Percentiles rank a stretch among this genome's conserved stretches.
phyloP scores from a whole-genome alignment of 92 coral and sea anemone genomes.

The Heliopora coerulea region DNA sequence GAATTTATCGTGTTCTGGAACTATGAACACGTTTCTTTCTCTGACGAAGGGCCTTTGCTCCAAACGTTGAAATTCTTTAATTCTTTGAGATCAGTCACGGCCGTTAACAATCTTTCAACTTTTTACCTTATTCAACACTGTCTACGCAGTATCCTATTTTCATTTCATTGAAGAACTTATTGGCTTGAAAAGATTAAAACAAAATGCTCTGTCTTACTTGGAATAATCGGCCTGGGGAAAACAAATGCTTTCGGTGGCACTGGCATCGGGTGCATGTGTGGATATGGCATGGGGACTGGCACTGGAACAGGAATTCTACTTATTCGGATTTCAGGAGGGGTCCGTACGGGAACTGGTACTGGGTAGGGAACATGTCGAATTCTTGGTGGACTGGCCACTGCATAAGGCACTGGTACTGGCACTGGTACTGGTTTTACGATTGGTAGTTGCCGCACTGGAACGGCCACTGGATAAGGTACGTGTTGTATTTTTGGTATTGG shows the following conservation, averaged over 20 bases:
- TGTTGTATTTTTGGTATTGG: constrained; percentile 32
- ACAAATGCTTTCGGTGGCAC: neutral
- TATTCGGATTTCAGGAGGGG: constrained; percentile 74
- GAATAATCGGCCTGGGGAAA: constrained; percentile 12
- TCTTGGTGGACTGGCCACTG: constrained; percentile 73
- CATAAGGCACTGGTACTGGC: constrained; percentile 63
- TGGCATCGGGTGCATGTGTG: neutral
- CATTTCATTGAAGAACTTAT: too few species aligned
- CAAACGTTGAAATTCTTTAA: too few species aligned
- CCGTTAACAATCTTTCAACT: too few species aligned
- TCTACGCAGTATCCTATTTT: too few species aligned
- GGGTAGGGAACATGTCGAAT: constrained; percentile 80
- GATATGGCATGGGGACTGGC: constrained; percentile 62
- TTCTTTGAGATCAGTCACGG: too few species aligned
- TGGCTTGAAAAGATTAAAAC: too few species aligned
- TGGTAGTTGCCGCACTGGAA: constrained; percentile 60
- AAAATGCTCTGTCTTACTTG: constrained; percentile 1
- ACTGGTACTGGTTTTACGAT: constrained; percentile 41
- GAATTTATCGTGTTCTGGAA: too few species aligned
- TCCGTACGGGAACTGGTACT: constrained; percentile 69
- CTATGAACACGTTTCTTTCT: too few species aligned
- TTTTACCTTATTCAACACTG: too few species aligned
- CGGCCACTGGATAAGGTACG: constrained; percentile 45
- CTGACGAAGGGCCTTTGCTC: too few species aligned
- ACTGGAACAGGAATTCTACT: constrained; percentile 53